Conservation (phyloP, 2,113 vertebrate species). For the Emberiza fucata region DNA sequence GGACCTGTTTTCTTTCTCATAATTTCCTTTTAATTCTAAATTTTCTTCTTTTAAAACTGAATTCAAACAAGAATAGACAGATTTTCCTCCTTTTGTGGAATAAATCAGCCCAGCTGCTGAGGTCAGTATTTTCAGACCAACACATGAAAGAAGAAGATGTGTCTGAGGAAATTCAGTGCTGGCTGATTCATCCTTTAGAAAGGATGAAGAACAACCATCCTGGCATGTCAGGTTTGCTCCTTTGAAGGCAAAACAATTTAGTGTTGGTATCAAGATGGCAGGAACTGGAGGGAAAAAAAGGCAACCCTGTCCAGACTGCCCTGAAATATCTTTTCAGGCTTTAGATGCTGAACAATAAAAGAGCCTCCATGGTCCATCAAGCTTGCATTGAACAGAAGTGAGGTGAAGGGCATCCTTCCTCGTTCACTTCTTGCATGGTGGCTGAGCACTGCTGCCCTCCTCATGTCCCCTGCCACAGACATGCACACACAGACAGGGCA, state of each 20-base stretch:
- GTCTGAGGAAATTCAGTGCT: background rate
- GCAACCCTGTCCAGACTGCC: background rate
- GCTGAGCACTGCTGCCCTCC: background rate
- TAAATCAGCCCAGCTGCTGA: background rate
- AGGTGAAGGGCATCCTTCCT: background rate
- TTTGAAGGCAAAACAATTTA: background rate
- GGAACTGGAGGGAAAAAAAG: background rate
- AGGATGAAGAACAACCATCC: background rate
- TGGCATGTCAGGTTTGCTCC: rapidly evolving
- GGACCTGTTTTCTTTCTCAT: background rate
- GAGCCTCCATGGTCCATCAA: rapidly evolving
- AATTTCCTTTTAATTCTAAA: background rate
- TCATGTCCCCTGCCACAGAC: background rate
- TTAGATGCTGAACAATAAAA: background rate
- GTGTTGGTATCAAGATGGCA: background rate
- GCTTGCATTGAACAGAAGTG: background rate
- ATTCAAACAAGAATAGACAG: background rate
- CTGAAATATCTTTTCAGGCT: background rate
- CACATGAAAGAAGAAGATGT: background rate
- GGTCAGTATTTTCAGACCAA: constrained; percentile 10
- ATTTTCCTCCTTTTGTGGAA: background rate
- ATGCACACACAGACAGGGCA: background rate
- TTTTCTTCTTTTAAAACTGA: background rate
- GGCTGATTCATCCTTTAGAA: background rate
- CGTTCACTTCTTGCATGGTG: rapidly evolving